Evolutionary conservation across 2,113 vertebrate genomes (phyloP), one percentile per base, ranked within the genome.

Genomic region (Leiothrix lutea): DNA sequence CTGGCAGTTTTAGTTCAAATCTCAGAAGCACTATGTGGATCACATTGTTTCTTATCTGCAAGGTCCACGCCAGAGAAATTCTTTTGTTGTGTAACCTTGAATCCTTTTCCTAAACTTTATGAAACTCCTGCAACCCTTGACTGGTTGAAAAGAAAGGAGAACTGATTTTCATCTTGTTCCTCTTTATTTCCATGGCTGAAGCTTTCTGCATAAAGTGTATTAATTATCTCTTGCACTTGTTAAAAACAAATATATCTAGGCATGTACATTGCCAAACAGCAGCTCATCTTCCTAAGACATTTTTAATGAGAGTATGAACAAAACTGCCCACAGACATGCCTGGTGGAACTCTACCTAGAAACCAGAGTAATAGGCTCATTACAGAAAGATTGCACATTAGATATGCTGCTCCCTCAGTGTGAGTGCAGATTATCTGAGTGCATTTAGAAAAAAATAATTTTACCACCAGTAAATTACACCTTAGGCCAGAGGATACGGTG

Each of bases 21-120:
- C 67, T 94, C 93, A 91, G 77, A 95, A 96, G 85, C 86, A 93
- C 93, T 94, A 93, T 90, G 62, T 81, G 86, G 71, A 78, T 58
- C 40, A 73, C 72, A 89, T 96, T 95, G 95, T 95, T 95, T 83
- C 92, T 91, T 96, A 91, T 96, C 88, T 89, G 44, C 80, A 82
- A 94, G 73, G 61, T 70, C 94, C 90, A 87, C 1, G 7, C 79
- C 45, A 83, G 64, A 91, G 36, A 96, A 95, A 80, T 58, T 85
- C 86, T 83, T 93, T 90, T 92, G 71, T 81, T 71, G 22, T 50
- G 58, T 86, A 93, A 94, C 95, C 91, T 91, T 94, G 90, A 95
- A 87, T 90, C 29, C 26, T 85, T 67, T 80, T 36, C 77, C 75
- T 85, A 51, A 35, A 86, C 29, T 86, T 94, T 90, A 66, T 86